Conservation (phyloP, 1,140 invertebrate genomes). For the Neuroterus valhalla region DNA sequence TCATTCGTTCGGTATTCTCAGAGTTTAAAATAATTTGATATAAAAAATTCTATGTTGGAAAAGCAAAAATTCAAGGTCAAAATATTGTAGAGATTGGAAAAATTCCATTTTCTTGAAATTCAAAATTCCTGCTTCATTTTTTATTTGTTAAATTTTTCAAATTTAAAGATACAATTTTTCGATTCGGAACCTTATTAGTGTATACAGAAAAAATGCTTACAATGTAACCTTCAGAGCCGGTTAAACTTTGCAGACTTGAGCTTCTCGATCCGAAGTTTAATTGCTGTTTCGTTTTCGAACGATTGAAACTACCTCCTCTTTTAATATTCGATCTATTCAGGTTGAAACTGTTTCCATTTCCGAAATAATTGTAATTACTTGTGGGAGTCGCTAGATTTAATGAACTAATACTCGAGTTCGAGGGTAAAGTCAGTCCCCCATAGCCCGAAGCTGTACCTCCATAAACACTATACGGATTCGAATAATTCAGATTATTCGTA, state of each 20-base stretch:
- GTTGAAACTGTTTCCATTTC: slow-evolving; percentile 45
- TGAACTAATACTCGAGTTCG: slow-evolving; percentile 70
- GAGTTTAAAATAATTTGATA: no score
- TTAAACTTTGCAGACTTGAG: slow-evolving; percentile 74
- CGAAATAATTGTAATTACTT: slow-evolving; percentile 73
- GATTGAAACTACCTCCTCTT: slow-evolving; percentile 66
- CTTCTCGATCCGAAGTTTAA: slow-evolving; percentile 67
- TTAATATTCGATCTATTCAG: slow-evolving; percentile 51
- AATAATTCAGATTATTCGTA: slow-evolving; percentile 73
- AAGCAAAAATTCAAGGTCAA: no score
- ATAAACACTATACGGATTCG: slow-evolving; percentile 74
- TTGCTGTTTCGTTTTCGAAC: slow-evolving; percentile 61
- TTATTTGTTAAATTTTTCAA: no score
- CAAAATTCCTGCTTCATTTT: no score
- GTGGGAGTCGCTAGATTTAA: slow-evolving; percentile 76
- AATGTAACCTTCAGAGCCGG: slow-evolving; percentile 81
- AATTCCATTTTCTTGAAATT: no score
- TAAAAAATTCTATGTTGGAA: no score
- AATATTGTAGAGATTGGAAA: no score
- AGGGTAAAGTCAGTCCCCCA: slow-evolving; percentile 77
- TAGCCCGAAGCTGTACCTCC: slow-evolving; percentile 80
- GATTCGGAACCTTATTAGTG: no score
- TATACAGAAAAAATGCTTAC: slow-evolving; percentile 75
- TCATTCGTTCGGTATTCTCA: no score
- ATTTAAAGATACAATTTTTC: no score